phyloP scores from a whole-genome alignment of 2,888 invertebrate species.

The Drosophila setosimentum region DNA sequence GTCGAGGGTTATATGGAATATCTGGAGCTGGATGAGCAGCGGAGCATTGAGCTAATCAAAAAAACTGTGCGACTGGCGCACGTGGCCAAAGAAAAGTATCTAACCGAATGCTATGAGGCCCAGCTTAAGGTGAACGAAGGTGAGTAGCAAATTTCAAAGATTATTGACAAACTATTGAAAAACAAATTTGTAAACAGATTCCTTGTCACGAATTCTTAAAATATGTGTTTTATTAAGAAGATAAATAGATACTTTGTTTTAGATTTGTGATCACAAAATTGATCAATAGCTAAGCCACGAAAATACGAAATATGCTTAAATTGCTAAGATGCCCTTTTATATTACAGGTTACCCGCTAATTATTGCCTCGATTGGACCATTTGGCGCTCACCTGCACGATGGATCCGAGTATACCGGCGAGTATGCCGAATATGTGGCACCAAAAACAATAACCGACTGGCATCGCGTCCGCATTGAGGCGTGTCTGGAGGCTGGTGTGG shows the following conservation, averaged over 20 bases:
- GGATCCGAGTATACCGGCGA: slow-evolving; percentile 97
- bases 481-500: slow-evolving; percentile 92
- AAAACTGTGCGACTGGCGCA: slow-evolving; percentile 91
- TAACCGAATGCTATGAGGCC: slow-evolving; percentile 86
- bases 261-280: neutral
- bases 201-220: neutral
- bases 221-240: neutral
- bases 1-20: slow-evolving; percentile 91
- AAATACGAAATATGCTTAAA: neutral
- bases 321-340: neutral
- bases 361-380: slow-evolving; percentile 96
- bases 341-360: slow-evolving; percentile 87
- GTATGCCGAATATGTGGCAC: slow-evolving; percentile 89
- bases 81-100: slow-evolving; percentile 88
- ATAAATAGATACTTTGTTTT: neutral
- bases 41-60: slow-evolving; percentile 90
- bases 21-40: slow-evolving; percentile 88
- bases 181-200: neutral
- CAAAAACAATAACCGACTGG: slow-evolving; percentile 91
- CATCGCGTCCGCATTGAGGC: slow-evolving; percentile 93
- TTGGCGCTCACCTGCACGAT: slow-evolving; percentile 95
- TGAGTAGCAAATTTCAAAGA: slow-evolving; percentile 18
- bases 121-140: slow-evolving; percentile 69
- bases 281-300: neutral
- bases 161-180: neutral